Base-by-base conservation (phyloP, 2,797 vertebrate genomes). In the Coregonus ussuriensis region DNA sequence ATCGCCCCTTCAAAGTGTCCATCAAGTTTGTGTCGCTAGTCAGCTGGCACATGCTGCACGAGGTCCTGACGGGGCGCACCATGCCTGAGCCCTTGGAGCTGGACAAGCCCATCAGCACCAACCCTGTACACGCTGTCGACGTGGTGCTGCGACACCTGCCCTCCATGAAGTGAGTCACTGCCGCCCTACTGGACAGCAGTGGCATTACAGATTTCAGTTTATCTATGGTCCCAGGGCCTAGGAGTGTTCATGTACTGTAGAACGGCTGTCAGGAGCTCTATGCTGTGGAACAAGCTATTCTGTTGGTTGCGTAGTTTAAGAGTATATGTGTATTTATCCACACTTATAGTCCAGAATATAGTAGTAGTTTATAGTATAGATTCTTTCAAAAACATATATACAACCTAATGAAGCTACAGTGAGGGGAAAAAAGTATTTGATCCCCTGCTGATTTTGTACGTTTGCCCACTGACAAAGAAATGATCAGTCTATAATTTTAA, bases 21-120 rank as follows among this genome's bases (percentile, higher is more conserved):
- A 97, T 99, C 78, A 95, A 94, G 86, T 99, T 99, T 85, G 97
- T 98, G 87, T 98, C 97, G 47, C 90, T 96, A 87, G 97, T 99
- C 92, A 99, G 98, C 93, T 99, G 98, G 98, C 96, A 98, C 90
- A 93, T 98, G 92, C 93, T 99, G 85, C 98, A 99, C 79, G 98
- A 99, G 90, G 97, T 98, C 73, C 92, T 99, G 89, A 98, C 95
- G 0, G 98, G 97, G 77, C 95, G 95, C 21, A 94, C 91, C 41
- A 91, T 94, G 75, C 88, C 96, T 18, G 97, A 97, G 83, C 96
- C 96, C 25, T 79, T 97, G 92, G 97, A 98, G 89, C 94, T 98
- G 92, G 97, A 99, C 89, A 98, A 99, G 89, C 98, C 97, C 66
- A 93, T 99, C 93, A 98, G 97, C 95, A 99, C 97, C 91, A 99